phyloP scores from a whole-genome alignment of 2,113 vertebrate species.

The Aspidoscelis tigris region DNA sequence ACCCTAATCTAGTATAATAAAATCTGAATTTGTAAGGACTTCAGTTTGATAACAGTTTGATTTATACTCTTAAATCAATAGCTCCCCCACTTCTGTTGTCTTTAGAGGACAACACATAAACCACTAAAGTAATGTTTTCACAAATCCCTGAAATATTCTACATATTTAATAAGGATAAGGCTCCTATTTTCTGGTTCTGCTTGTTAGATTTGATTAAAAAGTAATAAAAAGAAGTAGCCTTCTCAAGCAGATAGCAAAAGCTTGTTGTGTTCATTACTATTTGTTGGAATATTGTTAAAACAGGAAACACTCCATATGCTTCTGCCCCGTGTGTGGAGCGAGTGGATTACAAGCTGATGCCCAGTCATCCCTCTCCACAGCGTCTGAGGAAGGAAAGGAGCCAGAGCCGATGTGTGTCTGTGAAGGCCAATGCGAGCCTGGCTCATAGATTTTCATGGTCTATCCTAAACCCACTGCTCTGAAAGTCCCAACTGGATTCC shows the following conservation, averaged over 20 bases:
- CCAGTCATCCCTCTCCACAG: no score
- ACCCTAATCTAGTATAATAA: no score
- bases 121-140: neutral
- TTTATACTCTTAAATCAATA: neutral
- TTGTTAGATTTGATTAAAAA: neutral
- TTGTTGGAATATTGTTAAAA: no score
- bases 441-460: no score
- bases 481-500: neutral
- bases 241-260: neutral
- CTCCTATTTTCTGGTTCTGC: neutral
- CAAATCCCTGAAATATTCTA: neutral
- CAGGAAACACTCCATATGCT: no score
- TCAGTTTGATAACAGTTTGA: no score
- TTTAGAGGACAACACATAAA: neutral
- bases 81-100: neutral
- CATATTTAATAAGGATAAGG: neutral
- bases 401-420: no score
- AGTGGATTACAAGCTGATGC: no score
- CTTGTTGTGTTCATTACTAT: neutral
- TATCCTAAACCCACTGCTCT: neutral
- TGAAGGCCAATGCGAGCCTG: no score
- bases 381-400: no score
- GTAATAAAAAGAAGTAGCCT: no score
- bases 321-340: no score
- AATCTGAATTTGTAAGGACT: neutral